Percentiles rank a stretch among this genome's conserved stretches.
Evolutionary conservation across 2,113 vertebrate species (phyloP).

Genomic region (Lophochroa leadbeateri): DNA sequence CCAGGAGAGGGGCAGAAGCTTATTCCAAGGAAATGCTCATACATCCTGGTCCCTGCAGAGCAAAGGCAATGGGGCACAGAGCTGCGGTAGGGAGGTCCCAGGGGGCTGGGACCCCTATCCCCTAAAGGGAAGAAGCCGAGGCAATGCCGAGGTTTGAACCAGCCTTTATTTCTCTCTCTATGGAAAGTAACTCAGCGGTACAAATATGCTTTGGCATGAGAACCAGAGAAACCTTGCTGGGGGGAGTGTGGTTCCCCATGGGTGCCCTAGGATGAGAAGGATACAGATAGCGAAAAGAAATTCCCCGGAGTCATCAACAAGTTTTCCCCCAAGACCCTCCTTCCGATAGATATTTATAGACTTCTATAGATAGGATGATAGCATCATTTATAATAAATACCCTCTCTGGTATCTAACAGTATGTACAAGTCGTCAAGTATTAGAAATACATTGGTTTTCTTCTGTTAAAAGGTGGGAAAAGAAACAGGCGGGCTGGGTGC

Average conservation of each 20-base stretch:
- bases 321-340: background rate
- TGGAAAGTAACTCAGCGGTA: slow-evolving; percentile 17
- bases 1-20: background rate
- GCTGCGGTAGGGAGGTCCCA: fast-evolving
- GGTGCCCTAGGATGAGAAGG: background rate
- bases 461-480: background rate
- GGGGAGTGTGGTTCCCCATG: background rate
- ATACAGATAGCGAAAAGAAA: background rate
- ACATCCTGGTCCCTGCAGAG: fast-evolving
- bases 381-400: background rate
- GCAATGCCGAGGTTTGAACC: background rate
- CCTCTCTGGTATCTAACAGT: background rate
- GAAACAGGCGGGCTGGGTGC: background rate
- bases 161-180: slow-evolving; percentile 61
- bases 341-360: background rate
- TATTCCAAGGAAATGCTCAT: background rate
- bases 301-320: background rate
- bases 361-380: background rate
- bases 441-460: background rate
- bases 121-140: background rate
- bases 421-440: background rate
- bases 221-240: background rate
- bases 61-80: background rate
- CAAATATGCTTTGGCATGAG: slow-evolving; percentile 60
- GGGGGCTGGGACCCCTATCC: fast-evolving